These are phyloP conservation scores for Formica aserva DNA, from an alignment of 2,888 invertebrate species.

Conservation along the genomic window DNA sequence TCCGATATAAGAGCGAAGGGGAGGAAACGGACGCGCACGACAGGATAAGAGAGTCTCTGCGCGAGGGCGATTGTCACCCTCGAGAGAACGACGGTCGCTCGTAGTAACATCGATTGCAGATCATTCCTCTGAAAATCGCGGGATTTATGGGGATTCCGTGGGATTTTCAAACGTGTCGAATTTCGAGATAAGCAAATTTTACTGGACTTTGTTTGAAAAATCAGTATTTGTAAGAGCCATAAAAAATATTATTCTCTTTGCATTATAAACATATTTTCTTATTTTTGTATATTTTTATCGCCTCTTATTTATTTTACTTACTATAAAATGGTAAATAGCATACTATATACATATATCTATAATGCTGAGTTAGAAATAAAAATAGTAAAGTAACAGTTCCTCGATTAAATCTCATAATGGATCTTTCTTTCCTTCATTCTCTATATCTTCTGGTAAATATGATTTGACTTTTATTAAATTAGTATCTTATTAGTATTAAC, in stretches of 20 bases:
- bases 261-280: neutral
- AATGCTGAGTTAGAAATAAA: neutral
- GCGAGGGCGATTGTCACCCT: neutral
- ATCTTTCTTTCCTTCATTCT: neutral
- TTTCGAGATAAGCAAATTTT: constrained; percentile 8
- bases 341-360: neutral
- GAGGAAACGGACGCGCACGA: neutral
- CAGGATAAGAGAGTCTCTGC: neutral
- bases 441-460: constrained; percentile 12
- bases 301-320: neutral
- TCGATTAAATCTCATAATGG: constrained; percentile 18
- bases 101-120: constrained; percentile 2
- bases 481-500: neutral
- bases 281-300: neutral
- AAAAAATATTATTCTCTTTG: neutral
- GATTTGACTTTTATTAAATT: constrained; percentile 26
- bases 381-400: neutral
- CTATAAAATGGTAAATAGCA: neutral
- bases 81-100: neutral
- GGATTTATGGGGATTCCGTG: constrained; percentile 1
- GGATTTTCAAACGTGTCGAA: neutral
- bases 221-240: neutral
- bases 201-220: neutral
- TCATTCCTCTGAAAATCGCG: neutral
- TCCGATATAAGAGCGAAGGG: neutral